A percentile compares a stretch with the other conserved stretches of the same genome.
Evolutionary conservation across 2,113 vertebrate genomes (phyloP).

Genomic region (Panthera tigris): DNA sequence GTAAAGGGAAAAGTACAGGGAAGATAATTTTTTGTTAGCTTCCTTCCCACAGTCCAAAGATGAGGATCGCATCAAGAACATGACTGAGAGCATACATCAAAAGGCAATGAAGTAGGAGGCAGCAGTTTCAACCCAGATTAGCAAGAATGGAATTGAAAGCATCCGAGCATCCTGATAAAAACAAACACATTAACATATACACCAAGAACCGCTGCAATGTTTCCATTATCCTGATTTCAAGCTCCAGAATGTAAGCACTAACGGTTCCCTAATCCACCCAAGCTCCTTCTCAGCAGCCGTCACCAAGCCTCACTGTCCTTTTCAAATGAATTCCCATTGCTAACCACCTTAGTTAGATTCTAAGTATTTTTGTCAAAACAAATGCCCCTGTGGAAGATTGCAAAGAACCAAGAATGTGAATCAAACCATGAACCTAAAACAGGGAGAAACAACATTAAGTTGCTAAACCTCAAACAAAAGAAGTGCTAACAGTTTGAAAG

Average conservation of each 20-base stretch:
- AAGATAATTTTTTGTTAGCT: background rate
- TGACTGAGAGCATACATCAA: constrained; percentile 36
- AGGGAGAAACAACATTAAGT: constrained; percentile 27
- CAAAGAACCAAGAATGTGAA: constrained; percentile 59
- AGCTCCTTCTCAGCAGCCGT: constrained; percentile 10
- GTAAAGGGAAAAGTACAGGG: background rate
- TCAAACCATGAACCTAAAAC: constrained; percentile 19
- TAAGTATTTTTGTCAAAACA: constrained; percentile 49
- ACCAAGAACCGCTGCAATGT: background rate
- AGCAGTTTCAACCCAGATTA: constrained; percentile 49
- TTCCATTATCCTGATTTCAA: constrained; percentile 49
- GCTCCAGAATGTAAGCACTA: constrained; percentile 48
- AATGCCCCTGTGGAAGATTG: constrained; percentile 60
- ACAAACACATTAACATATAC: constrained; percentile 20
- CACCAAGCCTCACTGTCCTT: constrained; percentile 37
- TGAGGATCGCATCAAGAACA: constrained; percentile 20
- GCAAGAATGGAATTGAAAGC: constrained; percentile 46
- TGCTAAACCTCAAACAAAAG: constrained; percentile 62
- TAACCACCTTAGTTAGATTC: constrained; percentile 32
- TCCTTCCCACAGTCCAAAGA: constrained; percentile 37
- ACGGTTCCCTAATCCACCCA: background rate
- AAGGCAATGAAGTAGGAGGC: constrained; percentile 32
- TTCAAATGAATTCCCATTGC: constrained; percentile 55
- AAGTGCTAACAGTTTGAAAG: constrained; percentile 46
- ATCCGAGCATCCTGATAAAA: constrained; percentile 44